Conservation (phyloP, 2,797 vertebrate species). For the Gila robusta region DNA sequence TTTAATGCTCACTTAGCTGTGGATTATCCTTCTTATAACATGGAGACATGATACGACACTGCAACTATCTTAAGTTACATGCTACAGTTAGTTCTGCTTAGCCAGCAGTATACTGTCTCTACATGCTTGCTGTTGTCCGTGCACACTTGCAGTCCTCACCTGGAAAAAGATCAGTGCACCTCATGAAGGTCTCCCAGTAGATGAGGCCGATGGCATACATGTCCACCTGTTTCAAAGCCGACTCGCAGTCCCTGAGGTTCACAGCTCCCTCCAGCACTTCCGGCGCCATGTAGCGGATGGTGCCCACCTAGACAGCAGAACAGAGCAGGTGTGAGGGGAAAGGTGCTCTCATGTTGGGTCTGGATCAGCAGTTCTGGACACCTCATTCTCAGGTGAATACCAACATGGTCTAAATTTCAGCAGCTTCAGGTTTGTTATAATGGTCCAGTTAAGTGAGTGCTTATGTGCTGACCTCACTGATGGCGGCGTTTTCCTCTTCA, state of each 20-base stretch:
- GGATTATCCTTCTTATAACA: background rate
- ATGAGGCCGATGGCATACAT: conserved; percentile 95
- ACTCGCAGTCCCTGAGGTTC: conserved; percentile 93
- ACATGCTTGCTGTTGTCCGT: background rate
- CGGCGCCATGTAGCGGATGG: conserved; percentile 95
- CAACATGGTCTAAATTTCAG: background rate
- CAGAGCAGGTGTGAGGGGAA: background rate
- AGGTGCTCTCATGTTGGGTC: background rate
- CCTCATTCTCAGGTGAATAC: background rate
- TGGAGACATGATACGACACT: background rate
- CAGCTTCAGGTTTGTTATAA: background rate
- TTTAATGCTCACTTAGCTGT: background rate
- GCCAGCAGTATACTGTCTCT: background rate
- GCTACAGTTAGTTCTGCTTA: no score
- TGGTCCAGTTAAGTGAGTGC: background rate
- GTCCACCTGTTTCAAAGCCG: conserved; percentile 96
- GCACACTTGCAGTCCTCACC: conserved; percentile 65
- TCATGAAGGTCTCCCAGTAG: conserved; percentile 97
- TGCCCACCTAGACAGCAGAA: conserved; percentile 85
- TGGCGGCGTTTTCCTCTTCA: conserved; percentile 91
- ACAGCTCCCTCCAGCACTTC: conserved; percentile 95
- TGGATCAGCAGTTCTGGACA: conserved; percentile 1
- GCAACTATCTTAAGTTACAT: no score
- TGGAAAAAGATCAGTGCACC: conserved; percentile 93
- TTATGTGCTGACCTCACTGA: conserved; percentile 87